These are phyloP conservation scores for Gasterosteus nipponicus DNA, from an alignment of 2,113 vertebrate species.

Conservation along the genomic window DNA sequence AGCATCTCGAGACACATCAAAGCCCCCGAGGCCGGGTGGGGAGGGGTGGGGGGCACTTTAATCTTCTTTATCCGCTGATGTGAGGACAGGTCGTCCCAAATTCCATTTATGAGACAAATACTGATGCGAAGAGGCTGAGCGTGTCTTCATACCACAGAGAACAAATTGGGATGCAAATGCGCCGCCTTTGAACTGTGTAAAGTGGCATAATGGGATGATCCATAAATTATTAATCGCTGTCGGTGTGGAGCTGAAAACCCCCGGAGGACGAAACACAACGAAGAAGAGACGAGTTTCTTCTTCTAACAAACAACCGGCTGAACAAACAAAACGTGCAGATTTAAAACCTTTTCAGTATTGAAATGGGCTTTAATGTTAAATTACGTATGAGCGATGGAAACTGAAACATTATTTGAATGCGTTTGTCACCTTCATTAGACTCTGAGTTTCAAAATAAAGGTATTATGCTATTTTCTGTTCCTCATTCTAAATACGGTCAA, in stretches of 20 bases:
- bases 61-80: constrained; percentile 90
- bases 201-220: constrained; percentile 78
- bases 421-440: background rate
- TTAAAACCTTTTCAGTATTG: background rate
- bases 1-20: constrained; percentile 57
- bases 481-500: no score
- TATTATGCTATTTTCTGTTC: background rate
- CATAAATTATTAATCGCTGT: constrained; percentile 82
- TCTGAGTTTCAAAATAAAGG: background rate
- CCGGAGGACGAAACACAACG: constrained; percentile 14
- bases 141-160: constrained; percentile 77
- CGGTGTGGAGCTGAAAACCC: constrained; percentile 64
- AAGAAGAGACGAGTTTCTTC: background rate
- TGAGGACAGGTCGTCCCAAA: constrained; percentile 80
- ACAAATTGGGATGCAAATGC: constrained; percentile 82
- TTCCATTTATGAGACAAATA: constrained; percentile 86
- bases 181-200: constrained; percentile 86
- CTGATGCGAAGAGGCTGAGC: constrained; percentile 79
- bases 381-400: background rate
- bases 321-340: background rate
- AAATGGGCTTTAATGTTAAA: background rate
- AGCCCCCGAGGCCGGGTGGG: constrained; percentile 13
- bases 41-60: constrained; percentile 81
- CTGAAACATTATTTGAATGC: background rate
- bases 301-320: background rate